Percentiles rank a stretch among this genome's conserved stretches.
Evolutionary conservation across 2,797 vertebrate species (phyloP).

Genomic region (Leptodactylus fallax): DNA sequence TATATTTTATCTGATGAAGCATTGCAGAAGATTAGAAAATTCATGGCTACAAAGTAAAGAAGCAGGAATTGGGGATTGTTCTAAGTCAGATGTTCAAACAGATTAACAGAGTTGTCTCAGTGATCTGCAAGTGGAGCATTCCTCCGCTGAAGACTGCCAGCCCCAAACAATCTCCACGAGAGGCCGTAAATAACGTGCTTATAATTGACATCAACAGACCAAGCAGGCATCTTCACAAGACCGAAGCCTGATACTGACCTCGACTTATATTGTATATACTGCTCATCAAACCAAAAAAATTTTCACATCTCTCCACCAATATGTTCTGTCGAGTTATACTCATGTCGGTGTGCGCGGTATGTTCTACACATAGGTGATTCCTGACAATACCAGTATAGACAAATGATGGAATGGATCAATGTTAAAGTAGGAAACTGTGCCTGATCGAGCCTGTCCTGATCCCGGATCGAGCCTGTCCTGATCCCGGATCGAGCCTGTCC

Average conservation of each 20-base stretch:
- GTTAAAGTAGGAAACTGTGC: too few species aligned
- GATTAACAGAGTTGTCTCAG: constrained; percentile 63
- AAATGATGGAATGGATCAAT: neutral
- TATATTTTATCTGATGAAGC: constrained; percentile 72
- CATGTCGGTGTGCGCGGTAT: neutral
- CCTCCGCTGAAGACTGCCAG: constrained; percentile 57
- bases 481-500: too few species aligned
- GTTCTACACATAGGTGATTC: neutral
- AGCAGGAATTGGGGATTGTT: constrained; percentile 67
- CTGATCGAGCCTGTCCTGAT: too few species aligned
- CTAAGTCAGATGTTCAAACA: constrained; percentile 66
- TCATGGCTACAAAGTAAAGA: constrained; percentile 70
- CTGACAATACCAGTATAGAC: neutral
- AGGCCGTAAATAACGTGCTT: constrained; percentile 47
- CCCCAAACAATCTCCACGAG: constrained; percentile 50
- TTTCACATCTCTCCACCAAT: neutral
- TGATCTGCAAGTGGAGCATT: constrained; percentile 64
- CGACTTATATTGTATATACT: neutral
- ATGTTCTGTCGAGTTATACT: too few species aligned
- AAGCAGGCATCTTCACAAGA: constrained; percentile 9
- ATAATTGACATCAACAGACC: constrained; percentile 36
- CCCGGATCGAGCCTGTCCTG: too few species aligned
- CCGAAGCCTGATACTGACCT: neutral
- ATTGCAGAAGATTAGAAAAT: constrained; percentile 74
- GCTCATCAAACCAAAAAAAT: neutral